Conservation (phyloP, 2,888 invertebrate species). For the Meta bourneti region DNA sequence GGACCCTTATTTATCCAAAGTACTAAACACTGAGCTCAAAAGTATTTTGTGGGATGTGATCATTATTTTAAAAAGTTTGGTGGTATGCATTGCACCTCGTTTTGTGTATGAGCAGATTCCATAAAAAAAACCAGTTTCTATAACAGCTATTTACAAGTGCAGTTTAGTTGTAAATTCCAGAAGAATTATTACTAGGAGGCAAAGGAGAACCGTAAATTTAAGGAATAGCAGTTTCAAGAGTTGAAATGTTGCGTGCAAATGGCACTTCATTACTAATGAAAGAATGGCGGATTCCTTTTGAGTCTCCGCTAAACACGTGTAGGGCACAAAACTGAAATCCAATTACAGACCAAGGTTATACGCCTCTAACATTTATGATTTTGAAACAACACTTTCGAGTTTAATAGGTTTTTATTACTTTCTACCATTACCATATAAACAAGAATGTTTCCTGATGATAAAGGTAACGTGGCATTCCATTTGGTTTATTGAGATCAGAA, state of each 20-base stretch:
- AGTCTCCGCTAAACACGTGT: neutral
- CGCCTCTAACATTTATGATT: neutral
- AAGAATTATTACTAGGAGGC: conserved; percentile 23
- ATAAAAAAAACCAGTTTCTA: conserved; percentile 20
- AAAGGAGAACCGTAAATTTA: conserved; percentile 23
- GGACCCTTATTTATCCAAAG: no score
- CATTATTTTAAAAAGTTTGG: no score
- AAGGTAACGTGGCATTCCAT: no score
- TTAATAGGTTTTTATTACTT: no score
- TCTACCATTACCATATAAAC: no score
- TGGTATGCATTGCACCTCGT: no score
- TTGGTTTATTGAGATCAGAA: no score
- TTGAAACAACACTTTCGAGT: neutral
- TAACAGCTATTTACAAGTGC: neutral
- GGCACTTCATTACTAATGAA: neutral
- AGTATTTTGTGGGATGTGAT: no score
- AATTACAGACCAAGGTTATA: neutral
- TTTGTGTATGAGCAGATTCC: no score
- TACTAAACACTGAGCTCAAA: no score
- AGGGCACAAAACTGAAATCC: neutral
- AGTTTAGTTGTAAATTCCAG: neutral
- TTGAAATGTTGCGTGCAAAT: neutral
- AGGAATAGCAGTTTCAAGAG: neutral
- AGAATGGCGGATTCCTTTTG: neutral
- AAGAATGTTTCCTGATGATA: no score